Evolutionary conservation across 2,113 vertebrate species (phyloP), one percentile per base, ranked within the genome.

Genomic region (Urocynchramus pylzowi): DNA sequence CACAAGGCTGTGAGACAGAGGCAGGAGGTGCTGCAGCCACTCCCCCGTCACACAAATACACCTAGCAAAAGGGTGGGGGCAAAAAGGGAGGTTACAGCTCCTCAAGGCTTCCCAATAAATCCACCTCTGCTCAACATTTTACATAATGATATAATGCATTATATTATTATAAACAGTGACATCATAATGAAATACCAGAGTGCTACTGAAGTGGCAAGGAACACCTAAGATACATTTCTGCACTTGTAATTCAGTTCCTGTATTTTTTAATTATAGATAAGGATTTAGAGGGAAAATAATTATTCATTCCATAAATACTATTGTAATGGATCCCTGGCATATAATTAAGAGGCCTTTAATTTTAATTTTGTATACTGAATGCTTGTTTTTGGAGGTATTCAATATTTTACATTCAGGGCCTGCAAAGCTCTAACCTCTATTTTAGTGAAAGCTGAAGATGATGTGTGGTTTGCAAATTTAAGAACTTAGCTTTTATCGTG

Each of bases 181-280:
- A 87, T 96, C 93, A 96, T 87, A 64, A 90, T 73, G 64, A 95
- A 96, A 81, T 54, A 75, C 68, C 14, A 9, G 76, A 94, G 69
- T 28, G 88, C 80, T 60, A 67, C 90, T 95, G 80, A 84, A 95
- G 92, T 57, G 88, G 84, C 85, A 64, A 89, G 86, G 86, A 95
- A 94, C 92, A 97, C 90, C 92, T 90, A 60, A 90, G 93, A 96
- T 56, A 86, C 8, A 16, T 89, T 90, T 91, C 91, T 92, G 52
- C 57, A 37, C 76, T 94, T 87, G 80, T 68, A 89, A 96, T 92
- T 78, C 95, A 69, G 90, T 87, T 93, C 85, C 80, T 81, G 76
- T 79, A 53, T 95, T 90, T 96, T 95, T 93, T 87, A 97, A 95
- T 95, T 97, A 93, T 27, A 97, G 95, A 95, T 96, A 97, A 97